Evolutionary conservation across 2,113 vertebrate species (phyloP), one percentile per base, ranked within the genome.

Genomic region (Eidolon helvum): DNA sequence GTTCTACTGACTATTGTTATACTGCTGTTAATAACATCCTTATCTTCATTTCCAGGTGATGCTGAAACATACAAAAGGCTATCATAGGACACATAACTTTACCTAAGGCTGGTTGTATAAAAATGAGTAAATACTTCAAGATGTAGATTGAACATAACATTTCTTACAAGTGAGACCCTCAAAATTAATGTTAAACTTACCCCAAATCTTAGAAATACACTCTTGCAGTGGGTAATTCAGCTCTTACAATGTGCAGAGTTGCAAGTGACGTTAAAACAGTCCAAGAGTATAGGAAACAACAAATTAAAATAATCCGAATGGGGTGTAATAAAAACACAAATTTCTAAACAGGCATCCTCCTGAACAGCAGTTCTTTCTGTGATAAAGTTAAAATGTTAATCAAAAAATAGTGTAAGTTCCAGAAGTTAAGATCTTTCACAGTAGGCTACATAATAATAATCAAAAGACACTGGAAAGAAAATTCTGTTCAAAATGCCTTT

Each of bases 371-470:
- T 69, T 87, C 55, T 95, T 95, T 69, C 59, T 87, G 26, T 68
- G 59, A 61, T 84, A 48, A 77, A 96, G 33, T 48, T 78, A 79
- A 96, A 96, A 94, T 92, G 68, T 96, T 98, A 92, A 96, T 92
- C 65, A 97, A 89, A 94, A 97, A 95, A 48, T 95, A 75, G 87
- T 84, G 68, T 91, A 38, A 65, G 68, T 40, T 87, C 69, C 35
- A 71, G 84, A 80, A 71, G 92, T 94, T 92, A 96, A 71, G 57
- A 48, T 75, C 65, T 57, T 75, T 91, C 65, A 59, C 55, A 74
- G 79, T 88, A 90, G 82, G 90, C 24, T 71, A n/a, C 4, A 1
- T 69, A 82, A 53, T 59, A 79, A 59, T 92, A 94, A 84, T 95
- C 83, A 92, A 65, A 97, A 87, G 68, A 87, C 16, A 43, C 57